phyloP scores from a whole-genome alignment of 1,140 invertebrate species.

The Lepidostoma basale region DNA sequence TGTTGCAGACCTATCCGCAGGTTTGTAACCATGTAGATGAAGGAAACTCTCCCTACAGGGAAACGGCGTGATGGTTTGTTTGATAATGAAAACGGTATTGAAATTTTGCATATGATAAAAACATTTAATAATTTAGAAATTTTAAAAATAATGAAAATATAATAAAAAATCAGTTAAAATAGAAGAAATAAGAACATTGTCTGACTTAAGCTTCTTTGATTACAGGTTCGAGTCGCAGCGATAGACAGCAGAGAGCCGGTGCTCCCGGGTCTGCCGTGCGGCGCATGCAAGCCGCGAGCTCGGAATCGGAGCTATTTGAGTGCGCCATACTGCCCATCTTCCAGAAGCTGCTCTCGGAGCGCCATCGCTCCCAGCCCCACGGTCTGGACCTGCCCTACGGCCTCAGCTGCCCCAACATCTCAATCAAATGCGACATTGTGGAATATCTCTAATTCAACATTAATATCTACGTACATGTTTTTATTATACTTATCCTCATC shows the following conservation, averaged over 20 bases:
- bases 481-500: too few species aligned
- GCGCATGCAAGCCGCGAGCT: conserved; percentile 79
- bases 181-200: too few species aligned
- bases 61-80: too few species aligned
- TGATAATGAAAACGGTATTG: too few species aligned
- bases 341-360: conserved; percentile 84
- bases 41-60: too few species aligned
- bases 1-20: too few species aligned
- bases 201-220: not conserved
- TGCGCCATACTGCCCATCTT: conserved; percentile 87
- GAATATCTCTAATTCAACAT: conserved; percentile 92
- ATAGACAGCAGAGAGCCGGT: not conserved
- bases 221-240: not conserved
- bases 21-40: too few species aligned
- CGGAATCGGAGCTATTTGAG: conserved; percentile 80
- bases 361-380: conserved; percentile 70
- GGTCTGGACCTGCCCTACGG: conserved; percentile 74
- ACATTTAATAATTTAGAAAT: too few species aligned
- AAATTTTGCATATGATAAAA: too few species aligned
- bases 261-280: conserved; percentile 46
- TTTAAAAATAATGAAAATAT: too few species aligned
- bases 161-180: too few species aligned
- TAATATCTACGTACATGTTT: too few species aligned
- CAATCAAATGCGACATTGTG: conserved; percentile 94
- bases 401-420: conserved; percentile 90